Base-by-base conservation (phyloP, 64 coral and sea anemone species). In the Stylophora pistillata region DNA sequence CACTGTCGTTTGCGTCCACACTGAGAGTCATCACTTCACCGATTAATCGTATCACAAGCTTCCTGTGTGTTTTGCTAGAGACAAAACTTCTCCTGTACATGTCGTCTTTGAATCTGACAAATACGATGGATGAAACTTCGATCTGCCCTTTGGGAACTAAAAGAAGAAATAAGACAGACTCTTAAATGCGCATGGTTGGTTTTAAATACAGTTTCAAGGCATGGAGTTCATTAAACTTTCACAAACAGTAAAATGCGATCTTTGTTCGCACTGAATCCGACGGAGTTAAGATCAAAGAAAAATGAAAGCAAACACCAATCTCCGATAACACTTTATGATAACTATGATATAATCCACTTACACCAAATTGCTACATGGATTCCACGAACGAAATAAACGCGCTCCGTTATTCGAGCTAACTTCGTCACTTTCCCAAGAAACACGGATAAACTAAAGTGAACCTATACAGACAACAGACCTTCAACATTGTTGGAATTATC, bases 51-150 rank as follows among this genome's bases (percentile, higher is more conserved):
- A 97, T 86, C 15, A 56, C 89, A 41, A 71, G 72, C 32, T 88
- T 80, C 17, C 37, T 97, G 55, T 69, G 21, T 18, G 64, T 91
- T 78, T 73, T 93, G 15, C 79, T 89, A 9, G 66, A 86, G n/a
- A 97, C 91, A 74, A 87, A 97, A 11, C 95, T 91, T 20, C 64
- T 65, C 0, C 37, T 47, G 74, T 97, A 97, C 11, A 56, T 55
- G 14, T 89, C 88, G 47, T 90, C 92, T 25, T 87, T 97, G 52
- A 64, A 59, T 73, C 95, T 77, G 30, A 92, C 95, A n/a, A 90
- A 97, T 55, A 97, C 74, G 59, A 97, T 97, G 73, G 87, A 93
- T 34, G 95, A 97, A 41, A 78, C 75, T 57, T 74, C 70, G 23
- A 97, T 93, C 55, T 89, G 80, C 59, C 33, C 87, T 41, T 73